These are phyloP conservation scores for Temnothorax nylanderi DNA, from an alignment of 1,140 invertebrate genomes.

Conservation along the genomic window DNA sequence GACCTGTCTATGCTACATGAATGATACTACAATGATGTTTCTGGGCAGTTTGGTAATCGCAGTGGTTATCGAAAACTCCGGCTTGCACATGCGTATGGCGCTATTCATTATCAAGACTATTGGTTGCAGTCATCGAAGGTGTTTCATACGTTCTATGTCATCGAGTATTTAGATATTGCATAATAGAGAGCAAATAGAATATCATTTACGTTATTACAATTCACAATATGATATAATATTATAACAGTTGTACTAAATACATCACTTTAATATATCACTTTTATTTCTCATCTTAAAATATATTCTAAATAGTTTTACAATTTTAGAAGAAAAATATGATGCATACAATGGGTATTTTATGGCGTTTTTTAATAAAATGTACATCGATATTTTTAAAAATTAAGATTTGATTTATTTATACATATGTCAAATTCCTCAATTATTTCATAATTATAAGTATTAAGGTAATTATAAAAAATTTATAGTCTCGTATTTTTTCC, in stretches of 20 bases:
- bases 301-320: too few species aligned
- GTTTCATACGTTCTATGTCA: constrained; percentile 51
- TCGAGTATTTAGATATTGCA: neutral
- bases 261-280: neutral
- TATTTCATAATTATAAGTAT: too few species aligned
- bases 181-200: neutral
- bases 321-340: too few species aligned
- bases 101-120: constrained; percentile 87
- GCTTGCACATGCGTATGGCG: constrained; percentile 89
- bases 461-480: too few species aligned
- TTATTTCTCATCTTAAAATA: too few species aligned
- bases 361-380: too few species aligned
- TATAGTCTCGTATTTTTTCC: too few species aligned
- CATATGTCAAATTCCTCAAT: too few species aligned
- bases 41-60: constrained; percentile 88
- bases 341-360: too few species aligned
- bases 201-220: neutral
- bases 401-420: too few species aligned
- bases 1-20: constrained; percentile 87
- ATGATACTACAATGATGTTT: constrained; percentile 90
- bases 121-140: constrained; percentile 86
- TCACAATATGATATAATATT: neutral
- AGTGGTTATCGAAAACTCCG: constrained; percentile 88
- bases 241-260: neutral
- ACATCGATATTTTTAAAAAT: too few species aligned